A percentile compares a stretch with the other conserved stretches of the same genome.
Evolutionary conservation across 2,888 invertebrate genomes (phyloP).

Genomic region (Pyrochroa serraticornis): DNA sequence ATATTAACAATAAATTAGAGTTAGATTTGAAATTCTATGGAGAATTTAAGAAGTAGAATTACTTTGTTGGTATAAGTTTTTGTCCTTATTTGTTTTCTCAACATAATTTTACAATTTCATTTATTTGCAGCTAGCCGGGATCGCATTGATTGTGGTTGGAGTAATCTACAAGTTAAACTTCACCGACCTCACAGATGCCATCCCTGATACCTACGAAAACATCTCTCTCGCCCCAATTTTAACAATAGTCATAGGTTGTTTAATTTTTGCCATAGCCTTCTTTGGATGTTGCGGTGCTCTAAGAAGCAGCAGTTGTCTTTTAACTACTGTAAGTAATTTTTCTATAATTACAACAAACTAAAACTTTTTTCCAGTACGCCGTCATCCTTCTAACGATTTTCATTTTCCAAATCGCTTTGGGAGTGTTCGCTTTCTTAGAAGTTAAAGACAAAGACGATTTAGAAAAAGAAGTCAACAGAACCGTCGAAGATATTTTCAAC

Average conservation of each 20-base stretch:
- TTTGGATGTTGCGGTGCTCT: conserved; percentile 95
- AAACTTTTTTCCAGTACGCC: conserved; percentile 15
- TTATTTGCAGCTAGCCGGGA: conserved; percentile 18
- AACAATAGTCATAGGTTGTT: conserved; percentile 62
- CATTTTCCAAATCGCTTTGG: conserved; percentile 17
- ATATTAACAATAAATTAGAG: too few relatives aligned
- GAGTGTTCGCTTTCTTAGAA: conserved; percentile 67
- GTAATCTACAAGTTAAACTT: conserved; percentile 10
- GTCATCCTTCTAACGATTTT: conserved; percentile 19
- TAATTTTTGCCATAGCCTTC: conserved; percentile 91
- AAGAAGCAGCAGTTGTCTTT: conserved; percentile 47
- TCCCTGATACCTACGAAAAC: conserved; percentile 12
- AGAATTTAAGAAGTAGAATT: too few relatives aligned
- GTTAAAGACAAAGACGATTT: conserved; percentile 62
- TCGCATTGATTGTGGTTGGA: conserved; percentile 20
- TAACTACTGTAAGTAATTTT: conserved; percentile 18
- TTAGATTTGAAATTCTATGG: too few relatives aligned
- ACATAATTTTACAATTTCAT: neutral
- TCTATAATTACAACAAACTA: neutral
- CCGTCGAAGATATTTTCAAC: conserved; percentile 55
- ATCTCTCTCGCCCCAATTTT: conserved; percentile 19
- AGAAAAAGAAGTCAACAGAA: conserved; percentile 40
- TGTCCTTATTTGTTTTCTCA: too few relatives aligned
- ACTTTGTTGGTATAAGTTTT: too few relatives aligned
- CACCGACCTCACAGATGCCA: conserved; percentile 8